These are phyloP conservation scores for Cuculus canorus DNA, from an alignment of 2,797 vertebrate species.

Conservation along the genomic window DNA sequence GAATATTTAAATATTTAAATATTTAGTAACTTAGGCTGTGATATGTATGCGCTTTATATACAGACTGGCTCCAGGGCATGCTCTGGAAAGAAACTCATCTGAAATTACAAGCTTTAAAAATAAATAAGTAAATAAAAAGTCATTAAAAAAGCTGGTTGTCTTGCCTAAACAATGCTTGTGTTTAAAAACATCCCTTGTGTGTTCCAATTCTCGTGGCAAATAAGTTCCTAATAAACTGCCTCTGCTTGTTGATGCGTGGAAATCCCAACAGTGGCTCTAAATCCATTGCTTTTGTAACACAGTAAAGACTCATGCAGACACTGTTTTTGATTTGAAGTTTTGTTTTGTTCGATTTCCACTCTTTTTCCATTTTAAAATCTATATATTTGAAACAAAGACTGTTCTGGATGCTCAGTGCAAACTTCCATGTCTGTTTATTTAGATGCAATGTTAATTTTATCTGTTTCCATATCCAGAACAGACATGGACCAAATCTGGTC, in stretches of 20 bases:
- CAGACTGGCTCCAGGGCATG: neutral
- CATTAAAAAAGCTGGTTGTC: neutral
- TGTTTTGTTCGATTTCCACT: neutral
- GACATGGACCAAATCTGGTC: neutral
- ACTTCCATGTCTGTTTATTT: neutral
- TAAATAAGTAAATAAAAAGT: neutral
- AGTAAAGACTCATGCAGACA: accelerated
- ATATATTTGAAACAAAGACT: neutral
- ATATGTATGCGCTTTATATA: neutral
- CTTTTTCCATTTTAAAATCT: neutral
- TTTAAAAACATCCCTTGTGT: neutral
- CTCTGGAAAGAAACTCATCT: neutral
- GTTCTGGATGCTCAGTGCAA: neutral
- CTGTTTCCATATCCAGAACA: neutral
- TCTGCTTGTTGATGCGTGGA: neutral
- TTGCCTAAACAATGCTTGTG: neutral
- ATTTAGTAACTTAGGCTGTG: neutral
- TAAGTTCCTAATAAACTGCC: neutral
- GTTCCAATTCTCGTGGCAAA: neutral
- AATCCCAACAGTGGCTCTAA: neutral
- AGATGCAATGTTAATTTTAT: neutral
- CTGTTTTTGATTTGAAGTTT: neutral
- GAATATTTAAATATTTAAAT: neutral
- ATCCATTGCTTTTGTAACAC: neutral
- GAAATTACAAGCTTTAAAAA: neutral